Evolutionary conservation across 2,113 vertebrate species (phyloP).

Genomic region (Boulengeromyrus knoepffleri): DNA sequence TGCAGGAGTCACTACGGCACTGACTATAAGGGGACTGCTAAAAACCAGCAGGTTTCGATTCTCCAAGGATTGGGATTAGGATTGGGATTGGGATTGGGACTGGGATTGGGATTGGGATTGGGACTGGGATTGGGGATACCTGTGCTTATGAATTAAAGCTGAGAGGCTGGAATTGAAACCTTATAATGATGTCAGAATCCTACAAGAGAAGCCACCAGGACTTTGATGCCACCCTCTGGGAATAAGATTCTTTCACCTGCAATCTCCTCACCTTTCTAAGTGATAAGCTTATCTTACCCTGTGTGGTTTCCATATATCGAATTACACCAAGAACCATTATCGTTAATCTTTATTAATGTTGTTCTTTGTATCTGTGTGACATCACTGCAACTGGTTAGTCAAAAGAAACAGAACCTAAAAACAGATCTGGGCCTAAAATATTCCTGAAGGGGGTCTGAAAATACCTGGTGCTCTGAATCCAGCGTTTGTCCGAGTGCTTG

Average conservation of each 20-base stretch:
- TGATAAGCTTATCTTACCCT: not conserved
- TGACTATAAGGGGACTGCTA: not conserved
- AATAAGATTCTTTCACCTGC: not conserved
- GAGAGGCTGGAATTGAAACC: not conserved
- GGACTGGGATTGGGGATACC: not conserved
- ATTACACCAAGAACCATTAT: not conserved
- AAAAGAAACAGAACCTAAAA: not conserved
- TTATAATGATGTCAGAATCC: not conserved
- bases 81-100: not conserved
- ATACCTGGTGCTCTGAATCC: not conserved
- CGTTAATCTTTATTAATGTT: not conserved
- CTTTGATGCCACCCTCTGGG: not conserved
- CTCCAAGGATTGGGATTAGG: too few relatives aligned
- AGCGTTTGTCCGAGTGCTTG: not conserved
- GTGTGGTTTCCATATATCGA: not conserved
- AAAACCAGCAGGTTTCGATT: not conserved
- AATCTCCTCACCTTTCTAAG: not conserved
- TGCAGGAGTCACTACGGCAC: not conserved
- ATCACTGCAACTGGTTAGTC: not conserved
- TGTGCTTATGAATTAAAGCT: not conserved
- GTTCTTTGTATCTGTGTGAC: not conserved
- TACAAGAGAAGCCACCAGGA: not conserved
- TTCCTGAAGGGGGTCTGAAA: not conserved
- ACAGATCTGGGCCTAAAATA: not conserved
- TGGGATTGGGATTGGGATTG: not conserved